A percentile compares a stretch with the other conserved stretches of the same genome.
Evolutionary conservation across 1,140 invertebrate genomes (phyloP).

Genomic region (Apis laboriosa): DNA sequence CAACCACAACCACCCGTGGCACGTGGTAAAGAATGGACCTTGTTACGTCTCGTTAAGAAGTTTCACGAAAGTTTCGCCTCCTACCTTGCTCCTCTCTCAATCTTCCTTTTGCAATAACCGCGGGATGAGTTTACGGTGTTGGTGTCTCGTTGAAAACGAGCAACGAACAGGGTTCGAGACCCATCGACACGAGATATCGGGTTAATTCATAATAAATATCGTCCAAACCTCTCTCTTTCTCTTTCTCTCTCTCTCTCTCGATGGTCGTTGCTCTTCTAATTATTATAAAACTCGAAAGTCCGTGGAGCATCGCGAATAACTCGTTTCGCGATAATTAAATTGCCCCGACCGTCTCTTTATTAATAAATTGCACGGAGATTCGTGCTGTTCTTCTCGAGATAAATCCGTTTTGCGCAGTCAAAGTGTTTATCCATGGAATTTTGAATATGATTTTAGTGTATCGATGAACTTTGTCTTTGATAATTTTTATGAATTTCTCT

Average conservation of each 20-base stretch:
- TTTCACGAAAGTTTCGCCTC: constrained; percentile 63
- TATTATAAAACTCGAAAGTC: constrained; percentile 34
- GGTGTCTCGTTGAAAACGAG: constrained; percentile 40
- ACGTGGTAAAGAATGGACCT: constrained; percentile 63
- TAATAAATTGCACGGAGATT: neutral
- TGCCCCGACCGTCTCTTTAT: neutral
- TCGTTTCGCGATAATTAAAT: constrained; percentile 31
- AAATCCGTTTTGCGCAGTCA: neutral
- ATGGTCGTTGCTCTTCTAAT: constrained; percentile 8
- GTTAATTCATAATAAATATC: constrained; percentile 53
- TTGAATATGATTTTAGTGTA: too few relatives aligned
- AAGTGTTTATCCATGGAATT: too few relatives aligned
- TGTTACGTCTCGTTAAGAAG: constrained; percentile 70
- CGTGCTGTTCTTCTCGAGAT: too few relatives aligned
- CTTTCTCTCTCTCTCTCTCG: neutral
- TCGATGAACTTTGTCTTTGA: too few relatives aligned
- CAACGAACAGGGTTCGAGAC: constrained; percentile 3
- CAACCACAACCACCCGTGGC: constrained; percentile 29
- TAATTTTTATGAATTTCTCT: too few relatives aligned
- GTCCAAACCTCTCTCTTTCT: too few relatives aligned
- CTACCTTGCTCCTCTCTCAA: constrained; percentile 46
- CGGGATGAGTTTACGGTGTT: constrained; percentile 65
- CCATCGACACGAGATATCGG: constrained; percentile 33
- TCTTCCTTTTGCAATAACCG: constrained; percentile 66
- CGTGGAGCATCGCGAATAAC: too few relatives aligned